phyloP scores from a whole-genome alignment of 2,888 invertebrate genomes.

The Parelbella ahira region DNA sequence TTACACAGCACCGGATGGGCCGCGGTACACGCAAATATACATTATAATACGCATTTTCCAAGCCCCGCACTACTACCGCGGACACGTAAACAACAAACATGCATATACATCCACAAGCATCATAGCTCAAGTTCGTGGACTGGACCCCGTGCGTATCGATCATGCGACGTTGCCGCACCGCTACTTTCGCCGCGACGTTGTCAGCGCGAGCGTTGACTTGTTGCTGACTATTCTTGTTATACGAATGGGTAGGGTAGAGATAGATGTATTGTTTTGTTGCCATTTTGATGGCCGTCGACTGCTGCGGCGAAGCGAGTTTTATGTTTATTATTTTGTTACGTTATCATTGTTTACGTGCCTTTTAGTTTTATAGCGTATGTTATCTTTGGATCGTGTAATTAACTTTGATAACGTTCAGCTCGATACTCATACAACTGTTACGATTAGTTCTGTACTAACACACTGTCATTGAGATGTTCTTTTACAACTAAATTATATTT shows the following conservation, averaged over 20 bases:
- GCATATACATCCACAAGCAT: too few relatives aligned
- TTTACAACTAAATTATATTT: too few relatives aligned
- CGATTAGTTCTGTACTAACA: too few relatives aligned
- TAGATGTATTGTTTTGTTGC: not conserved
- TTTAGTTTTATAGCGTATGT: too few relatives aligned
- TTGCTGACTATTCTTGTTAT: constrained; percentile 39
- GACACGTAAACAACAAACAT: constrained; percentile 7
- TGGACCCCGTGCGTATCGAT: constrained; percentile 40
- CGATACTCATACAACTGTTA: too few relatives aligned
- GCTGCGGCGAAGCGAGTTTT: too few relatives aligned
- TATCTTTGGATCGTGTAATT: too few relatives aligned
- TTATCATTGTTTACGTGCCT: not conserved
- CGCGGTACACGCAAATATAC: too few relatives aligned
- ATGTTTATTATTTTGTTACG: not conserved
- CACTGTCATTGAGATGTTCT: too few relatives aligned
- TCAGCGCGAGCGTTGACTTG: constrained; percentile 49
- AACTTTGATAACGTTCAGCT: too few relatives aligned
- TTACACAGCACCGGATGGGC: too few relatives aligned
- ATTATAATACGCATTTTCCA: constrained; percentile 2
- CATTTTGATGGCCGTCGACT: not conserved
- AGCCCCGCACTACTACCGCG: constrained; percentile 5
- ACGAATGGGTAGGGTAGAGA: too few relatives aligned
- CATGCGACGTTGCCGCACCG: constrained; percentile 57
- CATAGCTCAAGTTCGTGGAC: constrained; percentile 25
- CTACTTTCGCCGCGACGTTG: constrained; percentile 65